Evolutionary conservation across 2,888 invertebrate genomes (phyloP).

Genomic region (Boloria selene): DNA sequence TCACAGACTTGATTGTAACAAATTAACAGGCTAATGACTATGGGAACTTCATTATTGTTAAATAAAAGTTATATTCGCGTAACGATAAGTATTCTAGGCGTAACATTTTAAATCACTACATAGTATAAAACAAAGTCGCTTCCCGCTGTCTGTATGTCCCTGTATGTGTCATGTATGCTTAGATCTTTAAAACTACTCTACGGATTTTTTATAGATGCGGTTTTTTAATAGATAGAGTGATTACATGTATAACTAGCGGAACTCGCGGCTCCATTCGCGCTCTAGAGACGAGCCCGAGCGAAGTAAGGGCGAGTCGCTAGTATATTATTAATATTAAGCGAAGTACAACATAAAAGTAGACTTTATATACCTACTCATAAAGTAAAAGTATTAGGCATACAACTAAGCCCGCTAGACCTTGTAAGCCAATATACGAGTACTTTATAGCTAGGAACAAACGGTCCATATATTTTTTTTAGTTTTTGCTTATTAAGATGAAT

Average conservation of each 20-base stretch:
- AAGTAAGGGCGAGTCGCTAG: too few species aligned
- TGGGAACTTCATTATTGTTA: conserved; percentile 26
- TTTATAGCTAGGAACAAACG: conserved; percentile 60
- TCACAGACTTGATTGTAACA: conserved; percentile 58
- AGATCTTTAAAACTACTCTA: too few species aligned
- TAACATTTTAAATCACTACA: too few species aligned
- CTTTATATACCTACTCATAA: conserved; percentile 64
- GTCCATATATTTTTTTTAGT: conserved; percentile 26
- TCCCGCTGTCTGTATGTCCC: too few species aligned
- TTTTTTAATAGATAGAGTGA: too few species aligned
- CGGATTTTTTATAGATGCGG: too few species aligned
- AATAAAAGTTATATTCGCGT: conserved; percentile 4
- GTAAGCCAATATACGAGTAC: conserved; percentile 51
- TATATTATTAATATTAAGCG: conserved; percentile 6
- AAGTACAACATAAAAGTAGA: conserved; percentile 44
- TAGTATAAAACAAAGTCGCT: too few species aligned
- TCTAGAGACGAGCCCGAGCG: too few species aligned
- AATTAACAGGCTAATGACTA: conserved; percentile 63
- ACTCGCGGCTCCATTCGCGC: too few species aligned
- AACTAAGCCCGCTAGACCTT: conserved; percentile 59
- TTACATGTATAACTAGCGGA: too few species aligned
- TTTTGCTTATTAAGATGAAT: conserved; percentile 5
- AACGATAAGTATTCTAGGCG: background rate
- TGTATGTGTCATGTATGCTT: too few species aligned
- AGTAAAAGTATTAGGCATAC: conserved; percentile 66